Evolutionary conservation across 1,140 invertebrate genomes (phyloP).

Genomic region (Drosophila rhopaloa): DNA sequence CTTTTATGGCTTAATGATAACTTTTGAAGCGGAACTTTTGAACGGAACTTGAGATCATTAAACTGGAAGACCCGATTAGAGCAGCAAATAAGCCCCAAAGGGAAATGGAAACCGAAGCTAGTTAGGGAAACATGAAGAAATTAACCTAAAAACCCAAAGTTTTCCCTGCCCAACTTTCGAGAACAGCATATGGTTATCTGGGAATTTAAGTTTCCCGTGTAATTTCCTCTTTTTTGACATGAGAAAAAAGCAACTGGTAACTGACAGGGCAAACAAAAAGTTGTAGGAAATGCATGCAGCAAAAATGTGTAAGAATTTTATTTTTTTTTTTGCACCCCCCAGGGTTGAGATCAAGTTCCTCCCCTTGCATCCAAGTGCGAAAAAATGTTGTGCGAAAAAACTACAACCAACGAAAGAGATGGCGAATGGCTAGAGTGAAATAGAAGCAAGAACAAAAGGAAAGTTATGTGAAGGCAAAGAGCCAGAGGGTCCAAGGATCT

Average conservation of each 20-base stretch:
- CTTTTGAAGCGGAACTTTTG: slow-evolving; percentile 44
- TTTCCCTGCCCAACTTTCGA: slow-evolving; percentile 8
- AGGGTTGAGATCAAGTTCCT: slow-evolving; percentile 39
- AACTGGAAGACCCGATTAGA: slow-evolving; percentile 37
- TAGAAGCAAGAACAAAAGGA: slow-evolving; percentile 61
- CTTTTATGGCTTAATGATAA: slow-evolving; percentile 27
- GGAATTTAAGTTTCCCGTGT: slow-evolving; percentile 13
- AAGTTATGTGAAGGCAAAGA: slow-evolving; percentile 43
- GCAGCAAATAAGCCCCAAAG: slow-evolving; percentile 14
- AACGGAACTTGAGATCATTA: slow-evolving; percentile 54
- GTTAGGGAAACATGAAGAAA: slow-evolving; percentile 33
- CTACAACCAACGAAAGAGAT: slow-evolving; percentile 23
- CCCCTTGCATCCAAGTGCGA: slow-evolving; percentile 31
- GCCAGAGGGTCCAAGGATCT: slow-evolving; percentile 10
- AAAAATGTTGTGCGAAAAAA: slow-evolving; percentile 53
- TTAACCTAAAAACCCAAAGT: slow-evolving; percentile 27
- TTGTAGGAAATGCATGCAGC: slow-evolving; percentile 18
- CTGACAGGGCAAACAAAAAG: slow-evolving; percentile 5
- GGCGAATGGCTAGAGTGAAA: slow-evolving; percentile 9
- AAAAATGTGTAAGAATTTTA: slow-evolving; percentile 51
- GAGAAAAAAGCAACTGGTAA: slow-evolving; percentile 38
- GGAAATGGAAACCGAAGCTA: slow-evolving; percentile 16
- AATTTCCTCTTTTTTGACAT: slow-evolving; percentile 7
- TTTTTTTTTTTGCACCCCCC: slow-evolving; percentile 19
- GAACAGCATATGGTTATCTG: slow-evolving; percentile 37